Evolutionary conservation across 30 jellyfish, hydroid and myxozoan species (phyloP).

Genomic region (Cassiopea xamachana): DNA sequence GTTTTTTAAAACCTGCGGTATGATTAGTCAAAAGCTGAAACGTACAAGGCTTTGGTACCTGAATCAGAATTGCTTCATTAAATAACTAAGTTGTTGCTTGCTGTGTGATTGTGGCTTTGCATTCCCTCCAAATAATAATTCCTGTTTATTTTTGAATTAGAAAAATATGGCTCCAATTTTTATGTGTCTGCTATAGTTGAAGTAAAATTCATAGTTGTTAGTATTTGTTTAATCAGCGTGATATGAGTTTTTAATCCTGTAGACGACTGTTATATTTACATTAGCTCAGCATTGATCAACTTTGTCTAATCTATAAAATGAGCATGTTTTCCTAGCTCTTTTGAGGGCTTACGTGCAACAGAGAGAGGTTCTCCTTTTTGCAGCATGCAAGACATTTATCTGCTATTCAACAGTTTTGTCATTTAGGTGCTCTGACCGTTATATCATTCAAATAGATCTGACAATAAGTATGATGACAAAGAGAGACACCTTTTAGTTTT

Average conservation of each 20-base stretch:
- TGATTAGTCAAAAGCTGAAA: no score
- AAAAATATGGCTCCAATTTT: background rate
- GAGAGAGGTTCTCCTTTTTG: background rate
- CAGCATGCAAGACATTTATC: background rate
- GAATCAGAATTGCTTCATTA: no score
- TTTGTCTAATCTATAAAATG: background rate
- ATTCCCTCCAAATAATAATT: background rate
- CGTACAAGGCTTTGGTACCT: no score
- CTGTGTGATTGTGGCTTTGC: background rate
- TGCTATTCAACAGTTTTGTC: background rate
- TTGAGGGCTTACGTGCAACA: background rate
- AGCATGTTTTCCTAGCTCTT: background rate
- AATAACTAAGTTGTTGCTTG: background rate
- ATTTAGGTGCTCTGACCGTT: no score
- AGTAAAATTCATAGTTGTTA: background rate
- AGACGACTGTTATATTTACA: conserved; percentile 4
- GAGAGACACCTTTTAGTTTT: no score
- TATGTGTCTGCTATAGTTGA: background rate
- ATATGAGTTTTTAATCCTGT: background rate
- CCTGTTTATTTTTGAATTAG: background rate
- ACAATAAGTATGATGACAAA: no score
- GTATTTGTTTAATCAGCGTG: background rate
- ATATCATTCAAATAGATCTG: no score
- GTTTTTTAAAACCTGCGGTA: no score
- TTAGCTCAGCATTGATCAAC: background rate